Evolutionary conservation across 2,888 invertebrate species (phyloP).

Genomic region (Lasioglossum figueresi): DNA sequence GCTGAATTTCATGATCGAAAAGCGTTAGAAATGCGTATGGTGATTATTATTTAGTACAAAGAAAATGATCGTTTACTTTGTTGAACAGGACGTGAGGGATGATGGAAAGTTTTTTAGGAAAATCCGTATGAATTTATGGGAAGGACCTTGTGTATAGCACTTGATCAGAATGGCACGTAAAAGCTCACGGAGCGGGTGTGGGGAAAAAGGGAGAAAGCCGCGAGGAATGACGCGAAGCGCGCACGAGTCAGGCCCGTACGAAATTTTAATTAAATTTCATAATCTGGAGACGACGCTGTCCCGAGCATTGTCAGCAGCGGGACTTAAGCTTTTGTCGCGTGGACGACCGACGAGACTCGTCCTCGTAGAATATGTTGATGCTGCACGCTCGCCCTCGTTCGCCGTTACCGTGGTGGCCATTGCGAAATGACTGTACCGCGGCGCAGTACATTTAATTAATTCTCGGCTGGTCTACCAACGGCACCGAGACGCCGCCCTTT

Average conservation of each 20-base stretch:
- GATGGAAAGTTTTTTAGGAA: background rate
- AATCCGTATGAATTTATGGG: background rate
- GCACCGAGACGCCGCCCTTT: constrained; percentile 52
- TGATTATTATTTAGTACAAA: background rate
- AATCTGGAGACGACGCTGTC: constrained; percentile 68
- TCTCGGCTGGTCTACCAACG: constrained; percentile 53
- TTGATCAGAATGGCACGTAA: background rate
- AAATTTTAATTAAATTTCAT: constrained; percentile 78
- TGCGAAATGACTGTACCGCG: constrained; percentile 55
- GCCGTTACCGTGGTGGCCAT: constrained; percentile 20
- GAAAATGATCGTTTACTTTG: background rate
- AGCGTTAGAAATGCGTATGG: background rate
- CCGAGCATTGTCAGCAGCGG: constrained; percentile 55
- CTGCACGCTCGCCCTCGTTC: constrained; percentile 35
- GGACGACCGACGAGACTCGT: constrained; percentile 35
- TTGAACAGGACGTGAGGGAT: background rate
- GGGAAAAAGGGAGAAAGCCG: background rate
- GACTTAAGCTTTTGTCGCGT: constrained; percentile 68
- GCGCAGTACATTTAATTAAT: constrained; percentile 72
- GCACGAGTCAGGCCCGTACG: constrained; percentile 50
- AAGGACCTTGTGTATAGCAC: background rate
- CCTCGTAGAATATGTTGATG: constrained; percentile 58
- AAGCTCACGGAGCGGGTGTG: background rate
- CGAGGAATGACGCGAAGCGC: constrained; percentile 1
- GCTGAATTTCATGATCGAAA: background rate